phyloP scores from a whole-genome alignment of 2,888 invertebrate genomes.

The Pardosa pseudoannulata region DNA sequence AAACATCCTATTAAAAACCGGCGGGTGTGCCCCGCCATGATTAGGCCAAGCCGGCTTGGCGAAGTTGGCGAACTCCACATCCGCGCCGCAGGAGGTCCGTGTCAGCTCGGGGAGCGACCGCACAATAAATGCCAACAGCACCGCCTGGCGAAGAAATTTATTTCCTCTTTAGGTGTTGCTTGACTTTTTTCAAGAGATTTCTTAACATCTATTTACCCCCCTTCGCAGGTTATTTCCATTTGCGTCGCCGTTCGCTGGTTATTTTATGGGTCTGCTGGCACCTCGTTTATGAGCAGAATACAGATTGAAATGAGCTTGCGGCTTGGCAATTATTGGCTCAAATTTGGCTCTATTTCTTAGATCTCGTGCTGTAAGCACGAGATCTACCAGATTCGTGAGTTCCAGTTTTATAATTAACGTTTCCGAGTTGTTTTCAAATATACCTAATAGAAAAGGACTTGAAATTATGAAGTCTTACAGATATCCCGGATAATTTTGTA shows the following conservation, averaged over 20 bases:
- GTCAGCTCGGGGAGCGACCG: background rate
- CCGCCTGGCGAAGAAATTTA: constrained; percentile 44
- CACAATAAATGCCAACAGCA: constrained; percentile 35
- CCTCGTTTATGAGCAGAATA: constrained; percentile 39
- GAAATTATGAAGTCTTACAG: no score
- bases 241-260: background rate
- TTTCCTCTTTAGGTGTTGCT: constrained; percentile 43
- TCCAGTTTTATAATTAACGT: no score
- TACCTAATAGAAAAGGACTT: no score
- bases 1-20: constrained; percentile 6
- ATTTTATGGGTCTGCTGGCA: constrained; percentile 28
- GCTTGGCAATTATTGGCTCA: constrained; percentile 26
- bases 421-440: no score
- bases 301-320: constrained; percentile 38
- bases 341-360: no score
- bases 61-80: constrained; percentile 30
- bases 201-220: constrained; percentile 22
- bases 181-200: constrained; percentile 36
- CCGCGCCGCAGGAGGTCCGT: constrained; percentile 29
- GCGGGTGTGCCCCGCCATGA: constrained; percentile 37
- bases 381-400: no score
- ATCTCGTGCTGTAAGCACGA: no score
- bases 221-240: constrained; percentile 38
- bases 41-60: constrained; percentile 8
- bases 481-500: no score